Conservation (phyloP, 2,113 vertebrate species). For the Tachysurus vachellii region DNA sequence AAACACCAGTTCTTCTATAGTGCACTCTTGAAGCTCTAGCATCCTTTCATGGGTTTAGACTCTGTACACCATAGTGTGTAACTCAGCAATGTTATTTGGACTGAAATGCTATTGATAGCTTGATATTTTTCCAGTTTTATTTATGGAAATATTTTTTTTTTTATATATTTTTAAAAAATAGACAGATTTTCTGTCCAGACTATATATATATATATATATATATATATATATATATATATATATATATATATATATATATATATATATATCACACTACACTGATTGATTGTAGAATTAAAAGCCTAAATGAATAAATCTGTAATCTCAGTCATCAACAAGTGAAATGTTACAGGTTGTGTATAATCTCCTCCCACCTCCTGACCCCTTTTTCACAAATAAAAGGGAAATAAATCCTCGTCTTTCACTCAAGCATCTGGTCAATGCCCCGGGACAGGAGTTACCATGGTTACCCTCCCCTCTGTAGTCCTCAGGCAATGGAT, state of each 20-base stretch:
- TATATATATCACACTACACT: background rate
- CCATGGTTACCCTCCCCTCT: slow-evolving; percentile 63
- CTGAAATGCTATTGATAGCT: background rate
- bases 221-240: too few species aligned
- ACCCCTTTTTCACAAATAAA: slow-evolving; percentile 48
- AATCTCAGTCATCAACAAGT: slow-evolving; percentile 51
- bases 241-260: too few species aligned
- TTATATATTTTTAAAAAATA: background rate
- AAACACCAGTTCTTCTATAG: background rate
- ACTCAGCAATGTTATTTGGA: background rate
- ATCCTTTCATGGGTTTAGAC: background rate
- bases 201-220: too few species aligned
- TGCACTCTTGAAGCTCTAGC: background rate
- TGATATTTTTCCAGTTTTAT: background rate
- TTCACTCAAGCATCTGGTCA: slow-evolving; percentile 72
- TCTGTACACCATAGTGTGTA: background rate
- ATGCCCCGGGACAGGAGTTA: slow-evolving; percentile 67
- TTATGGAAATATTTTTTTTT: background rate
- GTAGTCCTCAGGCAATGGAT: slow-evolving; percentile 61
- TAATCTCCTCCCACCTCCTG: slow-evolving; percentile 24
- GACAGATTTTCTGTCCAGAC: background rate
- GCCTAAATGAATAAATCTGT: slow-evolving; percentile 30
- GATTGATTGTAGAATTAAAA: background rate
- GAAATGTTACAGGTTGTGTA: slow-evolving; percentile 54
- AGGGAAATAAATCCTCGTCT: slow-evolving; percentile 57